Evolutionary conservation across 2,797 vertebrate genomes (phyloP).

Genomic region (Anniella stebbinsi): DNA sequence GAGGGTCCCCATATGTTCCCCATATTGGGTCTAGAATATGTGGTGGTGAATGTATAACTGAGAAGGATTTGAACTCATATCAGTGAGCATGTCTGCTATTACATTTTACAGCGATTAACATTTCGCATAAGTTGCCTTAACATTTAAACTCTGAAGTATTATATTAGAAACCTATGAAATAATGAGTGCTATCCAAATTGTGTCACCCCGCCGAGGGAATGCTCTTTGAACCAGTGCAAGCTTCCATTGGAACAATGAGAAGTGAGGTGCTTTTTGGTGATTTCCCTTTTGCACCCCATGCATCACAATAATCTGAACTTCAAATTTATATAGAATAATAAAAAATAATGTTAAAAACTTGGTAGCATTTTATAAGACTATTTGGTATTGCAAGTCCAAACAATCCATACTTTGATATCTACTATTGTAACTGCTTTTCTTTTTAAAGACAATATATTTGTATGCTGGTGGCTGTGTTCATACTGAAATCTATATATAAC

Average conservation of each 20-base stretch:
- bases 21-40: background rate
- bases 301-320: constrained; percentile 54
- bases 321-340: constrained; percentile 26
- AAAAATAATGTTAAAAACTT: constrained; percentile 58
- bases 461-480: background rate
- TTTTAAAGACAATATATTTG: constrained; percentile 2
- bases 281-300: too few species aligned
- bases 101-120: constrained; percentile 55
- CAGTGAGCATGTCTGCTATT: constrained; percentile 49
- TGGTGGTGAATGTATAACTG: background rate
- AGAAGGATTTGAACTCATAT: constrained; percentile 36
- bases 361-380: constrained; percentile 4
- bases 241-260: too few species aligned
- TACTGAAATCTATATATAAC: background rate
- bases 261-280: too few species aligned
- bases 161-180: constrained; percentile 49
- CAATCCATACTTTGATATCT: background rate
- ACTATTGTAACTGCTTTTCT: background rate
- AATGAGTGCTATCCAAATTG: too few species aligned
- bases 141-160: constrained; percentile 49
- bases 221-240: too few species aligned
- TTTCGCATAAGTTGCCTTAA: constrained; percentile 41
- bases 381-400: background rate
- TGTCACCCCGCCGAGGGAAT: too few species aligned
- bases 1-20: too few species aligned